Evolutionary conservation across 23 tunicate species (phyloP), one percentile per base, ranked within the genome.

Genomic region (Diplosoma virens): DNA sequence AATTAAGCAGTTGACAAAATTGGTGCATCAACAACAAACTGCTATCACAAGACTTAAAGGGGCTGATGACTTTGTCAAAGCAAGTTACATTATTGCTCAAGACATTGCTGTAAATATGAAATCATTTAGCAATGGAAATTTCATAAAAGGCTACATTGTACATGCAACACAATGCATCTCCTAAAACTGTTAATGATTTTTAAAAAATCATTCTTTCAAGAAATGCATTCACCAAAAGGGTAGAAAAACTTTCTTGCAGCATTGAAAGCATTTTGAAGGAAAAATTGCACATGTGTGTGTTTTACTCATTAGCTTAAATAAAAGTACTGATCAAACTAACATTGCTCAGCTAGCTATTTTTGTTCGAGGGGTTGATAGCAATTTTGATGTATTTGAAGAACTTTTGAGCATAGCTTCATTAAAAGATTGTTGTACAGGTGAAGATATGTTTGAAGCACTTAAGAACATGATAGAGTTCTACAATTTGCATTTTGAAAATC

Each of bases 301-400:
- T n/a, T n/a, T n/a, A n/a, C n/a, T n/a, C n/a, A n/a, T n/a, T n/a
- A n/a, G n/a, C n/a, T n/a, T n/a, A n/a, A n/a, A n/a, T n/a, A n/a
- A n/a, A n/a, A n/a, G n/a, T n/a, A n/a, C n/a, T n/a, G n/a, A n/a
- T n/a, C n/a, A n/a, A n/a, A n/a, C n/a, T n/a, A n/a, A n/a, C n/a
- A n/a, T n/a, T n/a, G n/a, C n/a, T n/a, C n/a, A n/a, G n/a, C n/a
- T n/a, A n/a, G n/a, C n/a, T n/a, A n/a, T n/a, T n/a, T n/a, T n/a
- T n/a, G n/a, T n/a, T n/a, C n/a, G n/a, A n/a, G n/a, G n/a, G n/a
- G n/a, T n/a, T n/a, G 63, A 56, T 56, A 14, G 63, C 63, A 56
- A 65, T 65, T 65, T 65, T 21, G 41, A 65, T 65, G 41, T 65
- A 65, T 65, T 65, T 32, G 71, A 65, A 32, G 71, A 23, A 65